Evolutionary conservation across 2,113 vertebrate species (phyloP).

Genomic region (Calypte anna): DNA sequence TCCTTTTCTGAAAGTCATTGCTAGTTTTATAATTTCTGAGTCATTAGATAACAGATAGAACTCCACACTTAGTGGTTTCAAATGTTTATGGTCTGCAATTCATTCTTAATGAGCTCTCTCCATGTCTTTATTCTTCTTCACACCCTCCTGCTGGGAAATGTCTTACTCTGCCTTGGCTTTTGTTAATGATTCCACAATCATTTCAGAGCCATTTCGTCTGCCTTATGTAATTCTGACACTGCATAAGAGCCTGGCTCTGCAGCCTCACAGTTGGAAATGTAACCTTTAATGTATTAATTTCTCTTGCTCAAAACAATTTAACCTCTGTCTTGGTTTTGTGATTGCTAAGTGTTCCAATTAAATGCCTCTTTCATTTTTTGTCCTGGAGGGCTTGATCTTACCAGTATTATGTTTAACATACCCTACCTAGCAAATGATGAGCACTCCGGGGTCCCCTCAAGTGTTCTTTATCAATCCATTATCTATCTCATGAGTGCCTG

Average conservation of each 20-base stretch:
- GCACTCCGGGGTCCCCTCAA: slow-evolving; percentile 47
- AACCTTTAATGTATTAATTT: slow-evolving; percentile 92
- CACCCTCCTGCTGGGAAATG: slow-evolving; percentile 88
- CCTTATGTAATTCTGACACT: slow-evolving; percentile 86
- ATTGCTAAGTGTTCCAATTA: slow-evolving; percentile 89
- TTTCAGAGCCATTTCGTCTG: slow-evolving; percentile 86
- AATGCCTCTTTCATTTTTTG: slow-evolving; percentile 81
- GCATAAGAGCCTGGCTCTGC: slow-evolving; percentile 78
- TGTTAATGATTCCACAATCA: slow-evolving; percentile 87
- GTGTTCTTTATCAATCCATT: slow-evolving; percentile 69
- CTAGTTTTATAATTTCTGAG: slow-evolving; percentile 89
- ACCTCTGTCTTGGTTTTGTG: slow-evolving; percentile 87
- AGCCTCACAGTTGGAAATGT: slow-evolving; percentile 86
- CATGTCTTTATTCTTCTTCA: slow-evolving; percentile 85
- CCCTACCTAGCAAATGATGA: slow-evolving; percentile 61
- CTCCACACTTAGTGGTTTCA: slow-evolving; percentile 87
- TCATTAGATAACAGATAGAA: slow-evolving; percentile 90
- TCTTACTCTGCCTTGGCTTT: slow-evolving; percentile 85
- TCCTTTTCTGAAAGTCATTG: slow-evolving; percentile 84
- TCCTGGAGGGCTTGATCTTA: slow-evolving; percentile 81
- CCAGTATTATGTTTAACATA: slow-evolving; percentile 67
- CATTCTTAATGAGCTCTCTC: slow-evolving; percentile 91
- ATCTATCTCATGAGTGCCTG: slow-evolving; percentile 73
- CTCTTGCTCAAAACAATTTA: slow-evolving; percentile 91
- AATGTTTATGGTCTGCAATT: slow-evolving; percentile 91